Conservation (phyloP, 2,888 invertebrate species). For the Drosophila affinis region DNA sequence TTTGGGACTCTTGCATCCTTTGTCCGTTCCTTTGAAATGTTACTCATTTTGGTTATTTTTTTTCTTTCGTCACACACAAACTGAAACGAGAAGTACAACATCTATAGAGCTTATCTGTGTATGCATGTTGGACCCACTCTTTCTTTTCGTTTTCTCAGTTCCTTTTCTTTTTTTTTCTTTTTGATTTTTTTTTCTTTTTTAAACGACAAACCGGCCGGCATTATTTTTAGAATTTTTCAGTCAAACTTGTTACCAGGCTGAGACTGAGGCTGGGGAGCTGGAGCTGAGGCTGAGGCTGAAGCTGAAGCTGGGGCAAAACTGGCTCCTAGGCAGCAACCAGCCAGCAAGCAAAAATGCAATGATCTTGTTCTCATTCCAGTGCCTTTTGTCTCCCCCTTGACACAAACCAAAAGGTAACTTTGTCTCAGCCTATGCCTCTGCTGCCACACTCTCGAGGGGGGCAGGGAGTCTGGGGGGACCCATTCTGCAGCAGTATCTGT, state of each 20-base stretch:
- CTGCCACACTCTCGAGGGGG: conserved; percentile 20
- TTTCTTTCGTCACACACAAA: conserved; percentile 39
- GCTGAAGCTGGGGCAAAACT: conserved; percentile 60
- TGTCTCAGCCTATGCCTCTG: conserved; percentile 19
- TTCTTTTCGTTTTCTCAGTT: conserved; percentile 35
- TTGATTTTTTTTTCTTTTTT: conserved; percentile 46
- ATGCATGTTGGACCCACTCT: conserved; percentile 55
- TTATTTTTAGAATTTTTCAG: conserved; percentile 81
- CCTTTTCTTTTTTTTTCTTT: conserved; percentile 11
- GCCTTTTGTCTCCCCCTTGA: conserved; percentile 58
- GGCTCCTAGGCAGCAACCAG: conserved; percentile 57
- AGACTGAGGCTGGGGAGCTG: conserved; percentile 38
- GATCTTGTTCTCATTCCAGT: conserved; percentile 57
- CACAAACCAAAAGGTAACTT: conserved; percentile 51
- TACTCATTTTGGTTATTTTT: conserved; percentile 73
- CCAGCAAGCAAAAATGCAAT: conserved; percentile 71
- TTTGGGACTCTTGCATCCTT: conserved; percentile 47
- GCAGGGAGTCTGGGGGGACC: background rate
- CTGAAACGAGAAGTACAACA: conserved; percentile 33
- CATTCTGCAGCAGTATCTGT: conserved; percentile 11
- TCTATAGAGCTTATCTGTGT: conserved; percentile 38
- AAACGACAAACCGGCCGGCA: conserved; percentile 79
- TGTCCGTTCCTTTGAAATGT: conserved; percentile 65
- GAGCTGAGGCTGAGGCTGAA: conserved; percentile 36
- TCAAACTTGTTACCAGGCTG: conserved; percentile 82